Conservation (phyloP, 2,888 invertebrate genomes). For the Lymantria dispar region DNA sequence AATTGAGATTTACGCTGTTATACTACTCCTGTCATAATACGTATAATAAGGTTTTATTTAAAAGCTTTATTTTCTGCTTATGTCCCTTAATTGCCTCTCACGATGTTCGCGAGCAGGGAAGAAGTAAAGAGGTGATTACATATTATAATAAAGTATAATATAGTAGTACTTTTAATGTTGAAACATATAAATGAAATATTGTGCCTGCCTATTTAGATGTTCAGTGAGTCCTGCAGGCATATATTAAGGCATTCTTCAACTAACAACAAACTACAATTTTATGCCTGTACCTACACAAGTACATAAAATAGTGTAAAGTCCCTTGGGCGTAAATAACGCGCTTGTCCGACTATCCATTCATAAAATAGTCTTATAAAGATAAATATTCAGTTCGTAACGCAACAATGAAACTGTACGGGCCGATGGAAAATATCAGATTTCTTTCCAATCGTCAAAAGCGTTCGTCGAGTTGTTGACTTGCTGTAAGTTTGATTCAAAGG, state of each 20-base stretch:
- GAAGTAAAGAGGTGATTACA: too few relatives aligned
- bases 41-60: too few relatives aligned
- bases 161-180: too few relatives aligned
- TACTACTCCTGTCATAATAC: too few relatives aligned
- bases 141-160: neutral
- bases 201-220: too few relatives aligned
- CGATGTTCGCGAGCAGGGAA: too few relatives aligned
- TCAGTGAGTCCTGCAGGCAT: too few relatives aligned
- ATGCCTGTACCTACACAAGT: slow-evolving; percentile 20
- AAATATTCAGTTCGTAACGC: slow-evolving; percentile 47
- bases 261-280: neutral
- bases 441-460: slow-evolving; percentile 67
- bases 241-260: too few relatives aligned
- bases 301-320: slow-evolving; percentile 28
- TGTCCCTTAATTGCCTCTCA: too few relatives aligned
- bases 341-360: slow-evolving; percentile 55
- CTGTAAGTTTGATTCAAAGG: slow-evolving; percentile 64
- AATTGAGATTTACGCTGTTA: too few relatives aligned
- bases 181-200: too few relatives aligned
- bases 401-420: slow-evolving; percentile 61
- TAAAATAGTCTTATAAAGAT: slow-evolving; percentile 58
- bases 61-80: too few relatives aligned
- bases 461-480: slow-evolving; percentile 32
- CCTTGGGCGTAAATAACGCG: slow-evolving; percentile 34
- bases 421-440: slow-evolving; percentile 73